Conservation (phyloP, 37 sponge, comb jelly and placozoan species). For the Geodia barretti region DNA sequence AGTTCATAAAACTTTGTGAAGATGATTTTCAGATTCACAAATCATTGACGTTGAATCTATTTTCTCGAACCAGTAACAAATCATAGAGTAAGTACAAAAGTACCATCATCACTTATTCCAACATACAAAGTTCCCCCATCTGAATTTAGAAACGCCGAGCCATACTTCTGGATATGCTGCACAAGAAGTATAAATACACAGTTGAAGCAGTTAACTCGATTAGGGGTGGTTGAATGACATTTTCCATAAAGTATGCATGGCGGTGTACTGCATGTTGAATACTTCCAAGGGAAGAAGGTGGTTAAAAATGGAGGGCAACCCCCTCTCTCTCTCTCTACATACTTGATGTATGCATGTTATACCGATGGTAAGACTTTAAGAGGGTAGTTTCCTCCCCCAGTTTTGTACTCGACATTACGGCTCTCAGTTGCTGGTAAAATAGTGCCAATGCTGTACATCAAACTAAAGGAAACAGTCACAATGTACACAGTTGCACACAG, state of each 20-base stretch:
- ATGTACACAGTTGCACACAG: no score
- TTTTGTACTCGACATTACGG: slow-evolving; percentile 56
- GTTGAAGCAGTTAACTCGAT: not conserved
- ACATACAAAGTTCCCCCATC: slow-evolving; percentile 53
- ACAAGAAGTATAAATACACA: not conserved
- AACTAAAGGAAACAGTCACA: no score
- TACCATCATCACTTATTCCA: slow-evolving; percentile 66
- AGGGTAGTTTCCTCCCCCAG: slow-evolving; percentile 47
- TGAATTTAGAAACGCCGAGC: slow-evolving; percentile 66
- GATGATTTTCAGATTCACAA: not conserved
- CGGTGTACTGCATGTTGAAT: no score
- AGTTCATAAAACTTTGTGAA: not conserved
- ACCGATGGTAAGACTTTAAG: slow-evolving; percentile 16
- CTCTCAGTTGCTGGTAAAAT: slow-evolving; percentile 34
- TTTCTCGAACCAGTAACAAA: no score
- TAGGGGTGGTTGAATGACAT: not conserved
- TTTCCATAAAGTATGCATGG: no score
- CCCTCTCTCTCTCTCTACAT: not conserved
- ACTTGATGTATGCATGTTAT: no score
- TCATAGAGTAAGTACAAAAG: no score
- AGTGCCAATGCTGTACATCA: slow-evolving; percentile 41
- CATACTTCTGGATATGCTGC: slow-evolving; percentile 58
- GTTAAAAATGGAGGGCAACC: not conserved
- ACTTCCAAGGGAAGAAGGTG: not conserved
- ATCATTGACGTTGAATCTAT: not conserved